Percentiles rank a stretch among this genome's conserved stretches.
Evolutionary conservation across 35 echinoderm and acorn worm species (phyloP).

Genomic region (Apostichopus californicus): DNA sequence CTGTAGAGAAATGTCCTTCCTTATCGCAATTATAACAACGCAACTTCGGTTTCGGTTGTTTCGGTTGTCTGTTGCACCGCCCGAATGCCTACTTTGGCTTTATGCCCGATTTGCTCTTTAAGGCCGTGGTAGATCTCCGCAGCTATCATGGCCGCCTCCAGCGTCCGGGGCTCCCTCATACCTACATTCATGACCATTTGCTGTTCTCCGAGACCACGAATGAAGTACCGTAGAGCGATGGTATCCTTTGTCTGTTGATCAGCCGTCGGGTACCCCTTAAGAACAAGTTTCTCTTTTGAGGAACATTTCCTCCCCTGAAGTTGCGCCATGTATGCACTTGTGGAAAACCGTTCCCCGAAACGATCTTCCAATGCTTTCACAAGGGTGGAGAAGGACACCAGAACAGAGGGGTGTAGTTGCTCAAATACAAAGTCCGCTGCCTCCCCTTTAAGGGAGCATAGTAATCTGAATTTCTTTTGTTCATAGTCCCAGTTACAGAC

Average conservation of each 20-base stretch:
- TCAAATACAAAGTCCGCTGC: constrained; percentile 45
- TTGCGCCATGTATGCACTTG: constrained; percentile 11
- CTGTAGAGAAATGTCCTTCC: not conserved
- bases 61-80: too few relatives aligned
- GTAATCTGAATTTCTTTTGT: constrained; percentile 28
- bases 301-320: constrained; percentile 18
- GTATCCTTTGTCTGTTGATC: not conserved
- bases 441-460: not conserved
- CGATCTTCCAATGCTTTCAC: constrained; percentile 29
- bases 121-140: constrained; percentile 33
- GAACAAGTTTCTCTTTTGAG: not conserved
- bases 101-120: not conserved
- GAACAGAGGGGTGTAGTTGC: constrained; percentile 7
- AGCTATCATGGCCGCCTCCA: constrained; percentile 11
- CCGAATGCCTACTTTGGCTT: not conserved
- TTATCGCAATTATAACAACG: not conserved
- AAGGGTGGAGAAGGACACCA: not conserved
- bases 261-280: constrained; percentile 40
- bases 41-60: too few relatives aligned
- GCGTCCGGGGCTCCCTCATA: constrained; percentile 11
- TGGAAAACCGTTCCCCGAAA: constrained; percentile 18
- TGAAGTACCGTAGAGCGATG: constrained; percentile 47
- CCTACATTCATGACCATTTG: constrained; percentile 10
- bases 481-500: constrained; percentile 15
- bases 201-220: constrained; percentile 33